These are phyloP conservation scores for Ochlodes sylvanus DNA, from an alignment of 2,888 invertebrate genomes.

Conservation along the genomic window DNA sequence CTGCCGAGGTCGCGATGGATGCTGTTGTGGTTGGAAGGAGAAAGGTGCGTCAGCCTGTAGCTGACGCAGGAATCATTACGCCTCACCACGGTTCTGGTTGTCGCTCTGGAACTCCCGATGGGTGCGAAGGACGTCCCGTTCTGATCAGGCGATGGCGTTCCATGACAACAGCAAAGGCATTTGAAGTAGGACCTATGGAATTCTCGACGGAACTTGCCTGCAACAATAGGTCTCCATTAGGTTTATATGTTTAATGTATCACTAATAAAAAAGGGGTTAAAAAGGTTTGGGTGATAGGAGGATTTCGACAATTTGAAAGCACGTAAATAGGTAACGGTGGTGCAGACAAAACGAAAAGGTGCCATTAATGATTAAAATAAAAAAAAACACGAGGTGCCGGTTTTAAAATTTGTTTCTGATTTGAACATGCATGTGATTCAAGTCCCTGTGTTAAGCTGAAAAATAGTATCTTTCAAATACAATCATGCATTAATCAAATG, in stretches of 20 bases:
- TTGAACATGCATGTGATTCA: conserved; percentile 1
- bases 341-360: conserved; percentile 23
- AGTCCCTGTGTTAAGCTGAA: background rate
- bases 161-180: conserved; percentile 80
- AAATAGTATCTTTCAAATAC: conserved; percentile 5
- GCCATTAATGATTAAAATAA: background rate
- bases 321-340: conserved; percentile 2
- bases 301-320: conserved; percentile 1
- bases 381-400: no score
- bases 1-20: conserved; percentile 71
- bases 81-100: conserved; percentile 73
- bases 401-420: background rate
- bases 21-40: conserved; percentile 77
- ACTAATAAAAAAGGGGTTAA: background rate
- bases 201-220: conserved; percentile 90
- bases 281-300: background rate
- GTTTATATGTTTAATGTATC: background rate
- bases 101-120: conserved; percentile 75
- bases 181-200: conserved; percentile 89
- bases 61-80: conserved; percentile 80
- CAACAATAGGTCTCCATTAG: conserved; percentile 58
- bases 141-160: conserved; percentile 60
- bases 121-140: conserved; percentile 77
- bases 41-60: conserved; percentile 75
- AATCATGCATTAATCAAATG: conserved; percentile 4